Base-by-base conservation (phyloP, 2,888 invertebrate genomes). In the Dryococelus australis region DNA sequence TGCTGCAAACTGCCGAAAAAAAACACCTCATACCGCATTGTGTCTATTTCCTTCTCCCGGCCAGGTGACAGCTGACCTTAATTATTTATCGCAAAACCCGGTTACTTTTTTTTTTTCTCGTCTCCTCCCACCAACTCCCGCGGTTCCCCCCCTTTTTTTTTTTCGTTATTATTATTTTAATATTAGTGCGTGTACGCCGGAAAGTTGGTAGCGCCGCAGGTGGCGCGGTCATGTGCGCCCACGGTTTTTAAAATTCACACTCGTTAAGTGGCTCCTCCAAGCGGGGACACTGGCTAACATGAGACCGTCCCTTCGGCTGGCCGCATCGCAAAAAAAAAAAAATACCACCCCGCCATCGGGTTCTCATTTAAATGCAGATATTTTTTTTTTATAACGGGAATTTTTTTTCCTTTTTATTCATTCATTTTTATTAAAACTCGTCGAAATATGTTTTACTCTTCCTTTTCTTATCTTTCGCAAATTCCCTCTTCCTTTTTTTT, bases 201-300 rank as follows among this genome's bases (percentile, higher is more conserved):
- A 83, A 83, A 43, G 28, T 83, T 83, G 28, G 83, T 28, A 83
- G 43, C 43, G 83, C 83, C 83, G 83, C 83, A 83, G 83, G 83
- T 83, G 83, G 16, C 26, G 83, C 24, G 35, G 83, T 83, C 83
- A 83, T 83, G 83, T 12, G 83, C n/a, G n/a, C n/a, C 0, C 83
- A 24, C 43, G 83, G 83, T 83, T 83, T n/a, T 83, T 83, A 83
- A 83, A 83, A 83, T 83, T 83, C 83, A 83, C 83, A 83, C 83
- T 43, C 16, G 83, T 83, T 83, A 83, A 83, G 83, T 83, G 83
- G 83, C 83, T 83, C 83, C 28, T 65, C 83, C 83, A 83, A 35
- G 28, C 83, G 83, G 83, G 16, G 83, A 83, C 83, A 83, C 43
- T 28, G 28, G 83, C 83, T 26, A 83, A 83, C 83, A 83, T 16